Evolutionary conservation across 2,888 invertebrate species (phyloP).

Genomic region (Holacanthella duospinosa): DNA sequence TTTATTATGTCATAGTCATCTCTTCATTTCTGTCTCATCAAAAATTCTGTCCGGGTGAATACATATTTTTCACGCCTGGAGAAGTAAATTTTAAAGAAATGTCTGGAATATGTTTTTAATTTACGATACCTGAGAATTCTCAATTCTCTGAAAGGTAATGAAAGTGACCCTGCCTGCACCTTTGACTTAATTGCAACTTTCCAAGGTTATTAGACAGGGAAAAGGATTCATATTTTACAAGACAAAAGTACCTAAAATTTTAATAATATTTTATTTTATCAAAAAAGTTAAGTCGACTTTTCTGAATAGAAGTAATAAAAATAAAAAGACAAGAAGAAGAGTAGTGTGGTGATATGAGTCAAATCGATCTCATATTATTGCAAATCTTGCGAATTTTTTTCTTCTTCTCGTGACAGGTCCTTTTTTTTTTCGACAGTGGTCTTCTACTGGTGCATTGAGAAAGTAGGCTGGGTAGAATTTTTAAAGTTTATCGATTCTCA

Average conservation of each 20-base stretch:
- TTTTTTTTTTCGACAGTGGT: slow-evolving; percentile 1
- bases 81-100: not conserved
- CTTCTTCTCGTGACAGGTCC: not conserved
- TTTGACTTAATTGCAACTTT: not conserved
- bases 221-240: not conserved
- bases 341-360: too few relatives aligned
- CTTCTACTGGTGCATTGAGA: slow-evolving; percentile 14
- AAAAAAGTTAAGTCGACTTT: not conserved
- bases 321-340: too few relatives aligned
- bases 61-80: not conserved
- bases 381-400: not conserved
- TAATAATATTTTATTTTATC: not conserved
- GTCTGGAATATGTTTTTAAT: not conserved
- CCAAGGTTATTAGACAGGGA: not conserved
- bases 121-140: not conserved
- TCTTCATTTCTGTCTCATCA: not conserved
- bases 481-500: slow-evolving; percentile 16
- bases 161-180: not conserved
- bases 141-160: not conserved
- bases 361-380: not conserved
- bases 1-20: not conserved
- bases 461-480: slow-evolving; percentile 8
- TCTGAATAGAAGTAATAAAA: not conserved
- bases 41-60: not conserved
- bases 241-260: not conserved